Percentiles rank a stretch among this genome's conserved stretches.
These are phyloP conservation scores for Bhutanitis thaidina DNA, from an alignment of 2,888 invertebrate species.

Conservation along the genomic window DNA sequence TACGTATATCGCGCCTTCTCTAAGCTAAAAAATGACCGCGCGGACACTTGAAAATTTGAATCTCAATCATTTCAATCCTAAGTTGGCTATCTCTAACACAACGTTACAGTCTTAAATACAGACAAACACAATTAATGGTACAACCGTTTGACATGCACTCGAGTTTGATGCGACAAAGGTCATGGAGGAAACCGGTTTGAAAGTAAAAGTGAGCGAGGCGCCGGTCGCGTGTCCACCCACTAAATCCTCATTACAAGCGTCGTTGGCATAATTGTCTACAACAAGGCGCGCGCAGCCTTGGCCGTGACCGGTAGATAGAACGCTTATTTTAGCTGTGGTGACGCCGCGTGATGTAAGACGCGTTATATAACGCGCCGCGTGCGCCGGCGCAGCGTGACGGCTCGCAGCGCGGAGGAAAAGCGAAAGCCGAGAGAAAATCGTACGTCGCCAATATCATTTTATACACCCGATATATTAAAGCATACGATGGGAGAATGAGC, in stretches of 20 bases:
- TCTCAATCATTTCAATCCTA: too few species aligned
- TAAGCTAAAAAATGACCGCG: not conserved
- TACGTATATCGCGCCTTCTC: constrained; percentile 6
- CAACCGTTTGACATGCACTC: constrained; percentile 33
- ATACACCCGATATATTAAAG: not conserved
- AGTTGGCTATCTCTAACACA: too few species aligned
- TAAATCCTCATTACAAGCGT: constrained; percentile 72
- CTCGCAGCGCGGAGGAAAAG: constrained; percentile 48
- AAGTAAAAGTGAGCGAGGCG: constrained; percentile 70
- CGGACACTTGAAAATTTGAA: too few species aligned
- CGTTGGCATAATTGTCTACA: constrained; percentile 65
- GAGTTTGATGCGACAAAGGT: constrained; percentile 50
- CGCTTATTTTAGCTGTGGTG: constrained; percentile 73
- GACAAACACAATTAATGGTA: not conserved
- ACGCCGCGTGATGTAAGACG: constrained; percentile 69
- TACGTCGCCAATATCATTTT: constrained; percentile 31
- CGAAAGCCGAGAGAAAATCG: constrained; percentile 69
- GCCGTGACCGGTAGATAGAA: constrained; percentile 75
- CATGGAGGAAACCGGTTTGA: constrained; percentile 62
- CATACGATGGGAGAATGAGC: not conserved
- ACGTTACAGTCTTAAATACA: too few species aligned
- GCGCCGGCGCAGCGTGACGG: constrained; percentile 24
- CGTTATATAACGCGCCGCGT: constrained; percentile 56
- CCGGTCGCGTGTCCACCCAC: constrained; percentile 71
- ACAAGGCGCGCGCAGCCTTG: constrained; percentile 71